Evolutionary conservation across 2,797 vertebrate species (phyloP).

Genomic region (Ctenosaura bakeri): DNA sequence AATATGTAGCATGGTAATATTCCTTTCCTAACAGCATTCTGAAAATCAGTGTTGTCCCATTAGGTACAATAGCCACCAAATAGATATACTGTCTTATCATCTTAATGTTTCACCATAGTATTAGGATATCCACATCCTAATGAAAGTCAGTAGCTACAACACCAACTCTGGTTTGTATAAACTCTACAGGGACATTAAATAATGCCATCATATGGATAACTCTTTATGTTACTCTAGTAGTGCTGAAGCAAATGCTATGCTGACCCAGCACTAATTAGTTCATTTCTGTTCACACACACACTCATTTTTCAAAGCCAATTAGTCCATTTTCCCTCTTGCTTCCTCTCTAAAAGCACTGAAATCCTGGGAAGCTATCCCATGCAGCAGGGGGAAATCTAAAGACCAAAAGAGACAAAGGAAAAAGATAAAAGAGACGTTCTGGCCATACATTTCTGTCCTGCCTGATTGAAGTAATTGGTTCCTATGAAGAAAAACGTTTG

Average conservation of each 20-base stretch:
- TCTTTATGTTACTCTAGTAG: neutral
- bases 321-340: slow-evolving; percentile 69
- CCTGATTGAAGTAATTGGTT: slow-evolving; percentile 34
- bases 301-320: slow-evolving; percentile 75
- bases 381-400: slow-evolving; percentile 30
- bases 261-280: slow-evolving; percentile 45
- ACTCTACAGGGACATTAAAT: neutral
- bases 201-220: neutral
- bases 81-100: neutral
- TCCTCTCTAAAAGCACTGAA: slow-evolving; percentile 65
- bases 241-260: neutral
- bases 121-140: neutral
- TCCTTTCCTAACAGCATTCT: slow-evolving; percentile 61
- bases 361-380: slow-evolving; percentile 58
- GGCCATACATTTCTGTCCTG: slow-evolving; percentile 32
- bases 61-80: slow-evolving; percentile 54
- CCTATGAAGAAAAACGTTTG: slow-evolving; percentile 41
- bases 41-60: slow-evolving; percentile 75
- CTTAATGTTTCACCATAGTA: neutral
- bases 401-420: slow-evolving; percentile 34
- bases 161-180: neutral
- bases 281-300: slow-evolving; percentile 51
- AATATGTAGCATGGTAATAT: slow-evolving; percentile 69
- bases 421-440: slow-evolving; percentile 36
- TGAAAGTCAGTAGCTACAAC: neutral